These are phyloP conservation scores for Archivesica marissinica DNA, from an alignment of 1,140 invertebrate species.

Conservation along the genomic window DNA sequence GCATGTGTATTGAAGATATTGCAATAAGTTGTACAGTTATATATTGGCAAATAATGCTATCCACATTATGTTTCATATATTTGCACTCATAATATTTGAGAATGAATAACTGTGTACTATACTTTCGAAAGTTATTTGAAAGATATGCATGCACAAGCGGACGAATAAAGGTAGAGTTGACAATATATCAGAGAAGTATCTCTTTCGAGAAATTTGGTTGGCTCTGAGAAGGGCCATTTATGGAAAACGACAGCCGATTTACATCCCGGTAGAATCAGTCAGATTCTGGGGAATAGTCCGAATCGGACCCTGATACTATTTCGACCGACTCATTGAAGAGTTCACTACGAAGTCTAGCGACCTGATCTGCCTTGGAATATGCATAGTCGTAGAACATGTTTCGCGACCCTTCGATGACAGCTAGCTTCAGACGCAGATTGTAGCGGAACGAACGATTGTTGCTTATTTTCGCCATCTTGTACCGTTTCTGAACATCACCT, in stretches of 20 bases:
- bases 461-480: slow-evolving; percentile 19
- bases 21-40: too few species aligned
- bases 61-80: too few species aligned
- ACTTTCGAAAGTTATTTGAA: too few species aligned
- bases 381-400: slow-evolving; percentile 71
- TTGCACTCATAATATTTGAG: too few species aligned
- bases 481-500: slow-evolving; percentile 35
- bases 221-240: slow-evolving; percentile 1
- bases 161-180: too few species aligned
- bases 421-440: slow-evolving; percentile 49
- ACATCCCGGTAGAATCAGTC: not conserved
- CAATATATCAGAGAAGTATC: not conserved
- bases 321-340: slow-evolving; percentile 50
- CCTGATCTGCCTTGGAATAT: slow-evolving; percentile 59
- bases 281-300: slow-evolving; percentile 1
- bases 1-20: too few species aligned
- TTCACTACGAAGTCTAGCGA: slow-evolving; percentile 58
- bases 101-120: too few species aligned
- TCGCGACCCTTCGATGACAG: slow-evolving; percentile 62
- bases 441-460: slow-evolving; percentile 34
- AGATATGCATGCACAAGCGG: too few species aligned
- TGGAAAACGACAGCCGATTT: not conserved
- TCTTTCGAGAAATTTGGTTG: not conserved
- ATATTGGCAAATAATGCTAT: too few species aligned
- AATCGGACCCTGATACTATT: slow-evolving; percentile 25